Base-by-base conservation (phyloP, 1,140 invertebrate genomes). In the Metopolophium dirhodum region DNA sequence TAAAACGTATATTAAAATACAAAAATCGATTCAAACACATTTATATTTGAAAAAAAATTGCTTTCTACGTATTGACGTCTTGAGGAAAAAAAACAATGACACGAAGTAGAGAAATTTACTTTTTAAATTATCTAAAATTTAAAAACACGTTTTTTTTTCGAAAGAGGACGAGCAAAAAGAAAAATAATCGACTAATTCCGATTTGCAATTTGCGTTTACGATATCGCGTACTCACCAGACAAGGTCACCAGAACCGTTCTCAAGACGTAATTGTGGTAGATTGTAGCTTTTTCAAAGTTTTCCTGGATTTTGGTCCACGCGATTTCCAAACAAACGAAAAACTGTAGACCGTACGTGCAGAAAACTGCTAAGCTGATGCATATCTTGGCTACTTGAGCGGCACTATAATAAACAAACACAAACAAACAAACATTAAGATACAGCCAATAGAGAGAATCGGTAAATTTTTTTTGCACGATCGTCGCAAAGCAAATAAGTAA, bases 341-440 rank as follows among this genome's bases (percentile, higher is more conserved):
- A 98, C 90, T 99, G 99, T 82, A 99, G 96, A n/a, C 98, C 98
- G 95, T 99, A 99, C 0, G 98, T 98, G 95, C 98, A 97, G 95
- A 97, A 99, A 7, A 99, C 98, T 4, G 98, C 98, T 26, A 99
- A 94, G 0, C 96, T 97, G 95, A 99, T 98, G 68, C 98, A 95
- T 77, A 99, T 95, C 95, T 98, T 97, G 1, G 99, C 98, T 54
- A 96, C 95, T 96, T 98, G 97, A 51, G 98, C 98, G 26, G 97
- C 96, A 94, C 98, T 98, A 96, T 94, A 30, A 68, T 30, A 96
- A 41, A 54, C n/a, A 88, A 6, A 51, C 18, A 87, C 30, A 87
- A 47, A 9, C 45, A 47, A 47, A 47, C 45, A 86, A 86, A 37
- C 11, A 35, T 82, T 11, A 77, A 18, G 1, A 35, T 41, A 41